phyloP scores from a whole-genome alignment of 2,888 invertebrate species.

The Eupithecia tripunctaria region DNA sequence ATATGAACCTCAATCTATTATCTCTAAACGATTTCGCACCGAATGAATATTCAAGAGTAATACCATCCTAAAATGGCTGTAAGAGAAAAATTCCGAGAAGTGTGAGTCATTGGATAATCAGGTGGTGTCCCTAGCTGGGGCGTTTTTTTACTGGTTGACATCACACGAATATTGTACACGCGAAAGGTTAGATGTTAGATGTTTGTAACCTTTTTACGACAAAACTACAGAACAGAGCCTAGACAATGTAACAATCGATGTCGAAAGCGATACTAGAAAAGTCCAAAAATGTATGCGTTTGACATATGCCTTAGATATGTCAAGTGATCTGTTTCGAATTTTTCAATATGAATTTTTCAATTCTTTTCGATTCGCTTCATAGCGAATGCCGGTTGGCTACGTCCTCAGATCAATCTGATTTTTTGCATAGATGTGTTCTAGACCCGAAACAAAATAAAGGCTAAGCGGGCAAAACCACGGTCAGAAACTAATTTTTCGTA shows the following conservation, averaged over 20 bases:
- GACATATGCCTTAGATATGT: too few relatives aligned
- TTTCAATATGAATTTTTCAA: too few relatives aligned
- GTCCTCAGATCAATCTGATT: too few relatives aligned
- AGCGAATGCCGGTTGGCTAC: too few relatives aligned
- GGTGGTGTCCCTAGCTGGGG: not conserved
- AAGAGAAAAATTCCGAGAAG: conserved; percentile 57
- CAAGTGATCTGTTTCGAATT: too few relatives aligned
- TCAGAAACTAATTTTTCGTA: not conserved
- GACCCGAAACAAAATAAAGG: not conserved
- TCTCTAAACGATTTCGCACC: conserved; percentile 81
- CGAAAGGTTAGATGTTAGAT: not conserved
- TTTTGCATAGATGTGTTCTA: not conserved
- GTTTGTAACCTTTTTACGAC: not conserved
- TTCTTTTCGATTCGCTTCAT: too few relatives aligned
- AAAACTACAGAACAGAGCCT: not conserved
- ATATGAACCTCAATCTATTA: conserved; percentile 81
- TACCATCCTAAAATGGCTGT: conserved; percentile 78
- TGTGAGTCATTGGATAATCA: not conserved
- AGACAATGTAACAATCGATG: too few relatives aligned
- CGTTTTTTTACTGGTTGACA: not conserved
- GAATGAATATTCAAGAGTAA: conserved; percentile 83
- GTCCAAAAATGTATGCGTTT: too few relatives aligned
- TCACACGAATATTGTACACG: not conserved
- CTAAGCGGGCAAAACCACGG: not conserved
- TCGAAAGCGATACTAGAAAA: too few relatives aligned